phyloP scores from a whole-genome alignment of 1,140 invertebrate genomes.

The Drosophila leontia region DNA sequence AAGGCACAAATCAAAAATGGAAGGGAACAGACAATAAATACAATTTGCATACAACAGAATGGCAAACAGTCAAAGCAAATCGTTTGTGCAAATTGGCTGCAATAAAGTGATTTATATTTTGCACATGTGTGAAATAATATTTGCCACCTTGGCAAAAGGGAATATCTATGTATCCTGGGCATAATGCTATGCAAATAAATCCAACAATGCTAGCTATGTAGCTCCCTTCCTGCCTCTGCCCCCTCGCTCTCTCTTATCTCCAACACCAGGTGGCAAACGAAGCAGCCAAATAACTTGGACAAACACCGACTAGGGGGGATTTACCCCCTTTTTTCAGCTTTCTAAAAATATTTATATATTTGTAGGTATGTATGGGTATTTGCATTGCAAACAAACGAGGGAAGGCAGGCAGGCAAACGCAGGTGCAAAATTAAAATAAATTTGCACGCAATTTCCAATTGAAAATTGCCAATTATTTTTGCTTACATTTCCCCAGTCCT shows the following conservation, averaged over 20 bases:
- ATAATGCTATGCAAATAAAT: conserved; percentile 81
- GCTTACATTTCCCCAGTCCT: conserved; percentile 36
- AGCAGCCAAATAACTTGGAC: conserved; percentile 73
- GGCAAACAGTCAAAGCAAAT: conserved; percentile 60
- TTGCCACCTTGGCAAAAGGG: conserved; percentile 43
- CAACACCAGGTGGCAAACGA: conserved; percentile 59
- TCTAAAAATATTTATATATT: conserved; percentile 59
- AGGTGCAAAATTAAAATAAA: conserved; percentile 77
- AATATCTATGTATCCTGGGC: conserved; percentile 16
- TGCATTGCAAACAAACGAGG: conserved; percentile 67
- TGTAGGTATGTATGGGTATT: conserved; percentile 29
- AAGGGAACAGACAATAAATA: conserved; percentile 60
- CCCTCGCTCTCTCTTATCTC: conserved; percentile 19
- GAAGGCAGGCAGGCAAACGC: conserved; percentile 26
- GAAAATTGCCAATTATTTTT: conserved; percentile 79
- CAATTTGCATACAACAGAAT: conserved; percentile 58
- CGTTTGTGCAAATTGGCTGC: conserved; percentile 79
- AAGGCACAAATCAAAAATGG: conserved; percentile 57
- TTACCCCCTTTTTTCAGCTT: conserved; percentile 43
- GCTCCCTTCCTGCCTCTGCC: not conserved
- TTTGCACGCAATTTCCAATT: conserved; percentile 79
- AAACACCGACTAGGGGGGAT: conserved; percentile 45
- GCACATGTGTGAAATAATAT: conserved; percentile 57
- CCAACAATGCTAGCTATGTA: conserved; percentile 33
- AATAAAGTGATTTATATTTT: conserved; percentile 82